Percentiles rank a stretch among this genome's conserved stretches.
These are phyloP conservation scores for Iguana delicatissima DNA, from an alignment of 2,797 vertebrate species.

Conservation along the genomic window DNA sequence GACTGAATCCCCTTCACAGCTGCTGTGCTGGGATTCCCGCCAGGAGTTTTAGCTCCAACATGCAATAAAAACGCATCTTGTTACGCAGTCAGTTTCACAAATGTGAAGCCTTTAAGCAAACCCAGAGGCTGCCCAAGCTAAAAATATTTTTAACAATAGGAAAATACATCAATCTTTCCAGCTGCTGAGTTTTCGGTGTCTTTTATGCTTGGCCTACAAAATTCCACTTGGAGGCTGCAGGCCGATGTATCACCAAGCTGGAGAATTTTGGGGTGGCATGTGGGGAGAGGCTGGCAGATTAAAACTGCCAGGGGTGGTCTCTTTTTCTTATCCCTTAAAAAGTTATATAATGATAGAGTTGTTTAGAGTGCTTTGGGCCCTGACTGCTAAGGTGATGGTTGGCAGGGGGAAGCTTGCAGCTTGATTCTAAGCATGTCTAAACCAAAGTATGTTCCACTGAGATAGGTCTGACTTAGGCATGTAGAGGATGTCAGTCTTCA, in stretches of 20 bases:
- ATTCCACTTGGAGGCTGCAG: conserved; percentile 22
- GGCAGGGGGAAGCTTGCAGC: background rate
- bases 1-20: conserved; percentile 60
- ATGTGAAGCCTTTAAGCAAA: conserved; percentile 76
- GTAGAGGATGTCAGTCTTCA: background rate
- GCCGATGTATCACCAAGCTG: background rate
- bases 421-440: background rate
- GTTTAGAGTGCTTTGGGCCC: background rate
- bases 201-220: conserved; percentile 69
- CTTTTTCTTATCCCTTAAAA: background rate
- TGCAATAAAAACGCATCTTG: conserved; percentile 65
- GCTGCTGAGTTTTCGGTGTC: conserved; percentile 66
- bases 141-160: conserved; percentile 82
- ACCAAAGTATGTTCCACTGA: background rate
- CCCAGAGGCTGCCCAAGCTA: conserved; percentile 69
- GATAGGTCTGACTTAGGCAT: background rate
- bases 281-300: background rate
- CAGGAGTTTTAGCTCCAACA: conserved; percentile 65
- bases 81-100: conserved; percentile 71
- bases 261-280: background rate
- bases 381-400: background rate
- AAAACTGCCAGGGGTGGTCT: background rate
- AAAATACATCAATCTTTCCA: conserved; percentile 77
- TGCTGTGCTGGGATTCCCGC: conserved; percentile 65
- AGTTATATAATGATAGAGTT: background rate